A percentile compares a stretch with the other conserved stretches of the same genome.
phyloP scores from a whole-genome alignment of 1,140 invertebrate species.

The Drepana arcuata region DNA sequence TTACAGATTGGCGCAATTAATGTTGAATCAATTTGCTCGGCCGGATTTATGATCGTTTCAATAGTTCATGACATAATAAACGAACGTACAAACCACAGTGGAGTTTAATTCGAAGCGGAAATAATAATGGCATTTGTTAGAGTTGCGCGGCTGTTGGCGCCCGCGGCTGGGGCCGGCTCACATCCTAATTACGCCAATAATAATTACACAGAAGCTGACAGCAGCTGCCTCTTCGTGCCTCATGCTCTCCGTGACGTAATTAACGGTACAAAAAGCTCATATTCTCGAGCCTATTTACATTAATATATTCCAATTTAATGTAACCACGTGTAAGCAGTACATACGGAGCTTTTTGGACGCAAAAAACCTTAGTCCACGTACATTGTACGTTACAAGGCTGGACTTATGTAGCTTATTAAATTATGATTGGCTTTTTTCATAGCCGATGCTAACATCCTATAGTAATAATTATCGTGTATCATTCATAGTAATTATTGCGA shows the following conservation, averaged over 20 bases:
- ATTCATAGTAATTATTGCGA: conserved; percentile 34
- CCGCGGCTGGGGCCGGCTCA: conserved; percentile 55
- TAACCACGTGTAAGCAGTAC: too few species aligned
- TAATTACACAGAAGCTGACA: conserved; percentile 59
- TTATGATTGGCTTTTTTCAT: too few species aligned
- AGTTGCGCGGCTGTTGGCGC: conserved; percentile 43
- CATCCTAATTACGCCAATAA: conserved; percentile 69
- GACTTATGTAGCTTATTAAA: too few species aligned
- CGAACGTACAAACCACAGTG: conserved; percentile 51
- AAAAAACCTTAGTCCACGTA: too few species aligned
- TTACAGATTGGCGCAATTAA: conserved; percentile 42
- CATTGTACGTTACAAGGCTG: too few species aligned
- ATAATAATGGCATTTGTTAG: conserved; percentile 65
- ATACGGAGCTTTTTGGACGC: too few species aligned
- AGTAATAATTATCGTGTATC: conserved; percentile 26
- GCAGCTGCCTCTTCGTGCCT: conserved; percentile 33
- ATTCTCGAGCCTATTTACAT: too few species aligned
- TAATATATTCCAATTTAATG: too few species aligned
- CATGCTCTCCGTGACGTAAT: too few species aligned
- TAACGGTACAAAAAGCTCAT: too few species aligned
- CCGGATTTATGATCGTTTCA: conserved; percentile 52
- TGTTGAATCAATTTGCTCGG: conserved; percentile 53
- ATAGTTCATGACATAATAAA: conserved; percentile 62
- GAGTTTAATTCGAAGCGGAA: conserved; percentile 58
- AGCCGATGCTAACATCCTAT: conserved; percentile 8